These are phyloP conservation scores for Tetropium fuscum DNA, from an alignment of 2,888 invertebrate genomes.

Conservation along the genomic window DNA sequence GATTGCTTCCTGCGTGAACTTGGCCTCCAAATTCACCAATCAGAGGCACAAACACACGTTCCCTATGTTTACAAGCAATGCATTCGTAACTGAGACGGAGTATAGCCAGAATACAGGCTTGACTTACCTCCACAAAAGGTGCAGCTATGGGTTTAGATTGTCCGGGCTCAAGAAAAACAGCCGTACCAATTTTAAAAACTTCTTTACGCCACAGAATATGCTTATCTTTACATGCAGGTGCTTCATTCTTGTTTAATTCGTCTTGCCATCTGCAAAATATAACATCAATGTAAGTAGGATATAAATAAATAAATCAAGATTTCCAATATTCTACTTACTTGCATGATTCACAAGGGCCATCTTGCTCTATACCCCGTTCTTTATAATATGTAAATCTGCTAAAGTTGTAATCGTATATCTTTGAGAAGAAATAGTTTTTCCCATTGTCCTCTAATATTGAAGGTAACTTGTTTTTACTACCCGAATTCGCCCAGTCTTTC, in stretches of 20 bases:
- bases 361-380: not conserved
- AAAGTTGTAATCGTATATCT: slow-evolving; percentile 63
- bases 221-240: slow-evolving; percentile 66
- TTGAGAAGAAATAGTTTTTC: slow-evolving; percentile 59
- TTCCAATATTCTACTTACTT: slow-evolving; percentile 62
- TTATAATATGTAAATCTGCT: slow-evolving; percentile 14
- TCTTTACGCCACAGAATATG: slow-evolving; percentile 71
- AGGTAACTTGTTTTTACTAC: slow-evolving; percentile 70
- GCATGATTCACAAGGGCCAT: slow-evolving; percentile 71
- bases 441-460: slow-evolving; percentile 72
- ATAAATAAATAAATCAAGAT: not conserved
- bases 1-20: no score
- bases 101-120: no score
- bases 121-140: slow-evolving; percentile 8
- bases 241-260: slow-evolving; percentile 63
- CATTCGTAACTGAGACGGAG: no score
- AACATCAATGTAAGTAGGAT: no score
- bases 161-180: slow-evolving; percentile 76
- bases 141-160: not conserved
- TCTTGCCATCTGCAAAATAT: slow-evolving; percentile 55
- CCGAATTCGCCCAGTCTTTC: slow-evolving; percentile 75
- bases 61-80: no score
- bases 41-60: no score
- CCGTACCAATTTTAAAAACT: slow-evolving; percentile 75
- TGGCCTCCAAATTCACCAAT: no score